These are phyloP conservation scores for Myotis daubentonii DNA, from an alignment of 2,797 vertebrate genomes.

Conservation along the genomic window DNA sequence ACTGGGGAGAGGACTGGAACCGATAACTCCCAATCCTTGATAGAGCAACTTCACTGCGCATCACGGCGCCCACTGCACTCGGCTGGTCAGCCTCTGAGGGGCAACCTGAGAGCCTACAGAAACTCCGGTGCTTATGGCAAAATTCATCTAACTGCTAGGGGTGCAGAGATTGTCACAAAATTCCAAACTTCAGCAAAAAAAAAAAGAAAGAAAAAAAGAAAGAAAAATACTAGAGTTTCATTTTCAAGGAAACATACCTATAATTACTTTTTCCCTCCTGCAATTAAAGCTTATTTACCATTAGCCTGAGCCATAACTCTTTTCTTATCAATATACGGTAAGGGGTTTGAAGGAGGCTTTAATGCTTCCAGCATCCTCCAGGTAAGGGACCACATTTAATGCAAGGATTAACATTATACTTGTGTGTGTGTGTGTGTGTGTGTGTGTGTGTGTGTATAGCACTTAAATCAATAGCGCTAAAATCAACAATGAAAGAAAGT, in stretches of 20 bases:
- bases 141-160: neutral
- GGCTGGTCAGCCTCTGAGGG: neutral
- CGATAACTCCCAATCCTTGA: neutral
- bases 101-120: neutral
- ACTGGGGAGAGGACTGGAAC: neutral
- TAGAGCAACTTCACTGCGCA: neutral
- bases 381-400: neutral
- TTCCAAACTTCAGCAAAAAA: constrained; percentile 16
- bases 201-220: neutral
- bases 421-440: too few species aligned
- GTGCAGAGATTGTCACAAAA: neutral
- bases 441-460: neutral
- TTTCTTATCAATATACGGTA: neutral
- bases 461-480: neutral
- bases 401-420: neutral
- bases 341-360: neutral
- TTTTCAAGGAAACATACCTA: neutral
- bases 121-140: neutral
- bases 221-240: neutral
- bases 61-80: neutral
- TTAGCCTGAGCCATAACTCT: neutral
- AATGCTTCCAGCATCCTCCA: neutral
- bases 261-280: neutral
- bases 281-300: neutral
- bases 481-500: neutral